Evolutionary conservation across 2,888 invertebrate species (phyloP).

Genomic region (Pyrochroa serraticornis): DNA sequence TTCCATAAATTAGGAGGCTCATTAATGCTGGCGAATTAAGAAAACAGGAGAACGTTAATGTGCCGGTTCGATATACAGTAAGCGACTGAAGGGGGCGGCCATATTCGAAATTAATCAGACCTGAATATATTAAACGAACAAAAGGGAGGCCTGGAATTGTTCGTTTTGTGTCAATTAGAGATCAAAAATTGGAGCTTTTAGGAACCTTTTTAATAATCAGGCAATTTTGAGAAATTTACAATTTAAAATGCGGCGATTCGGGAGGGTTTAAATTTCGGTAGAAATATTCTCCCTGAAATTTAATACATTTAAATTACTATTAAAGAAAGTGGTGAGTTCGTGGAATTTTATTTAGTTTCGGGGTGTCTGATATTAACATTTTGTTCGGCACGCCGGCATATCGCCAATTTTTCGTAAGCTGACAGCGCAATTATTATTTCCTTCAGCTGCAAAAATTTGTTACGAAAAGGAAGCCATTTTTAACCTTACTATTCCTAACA

Average conservation of each 20-base stretch:
- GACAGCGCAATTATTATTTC: conserved; percentile 10
- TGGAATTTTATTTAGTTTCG: background rate
- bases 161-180: conserved; percentile 2
- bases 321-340: background rate
- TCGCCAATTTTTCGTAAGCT: conserved; percentile 8
- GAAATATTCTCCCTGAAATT: background rate
- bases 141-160: conserved; percentile 1
- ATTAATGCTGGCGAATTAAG: background rate
- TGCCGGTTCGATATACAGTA: background rate
- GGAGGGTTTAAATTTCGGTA: background rate
- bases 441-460: background rate
- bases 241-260: background rate
- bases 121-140: background rate
- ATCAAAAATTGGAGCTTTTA: conserved; percentile 2
- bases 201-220: background rate
- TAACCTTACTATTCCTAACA: background rate
- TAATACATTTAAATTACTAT: background rate
- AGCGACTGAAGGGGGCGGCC: background rate
- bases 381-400: conserved; percentile 3
- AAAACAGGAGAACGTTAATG: background rate
- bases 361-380: background rate
- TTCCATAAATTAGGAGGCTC: too few species aligned
- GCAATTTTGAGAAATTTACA: too few species aligned
- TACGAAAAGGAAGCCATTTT: conserved; percentile 1
- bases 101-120: conserved; percentile 5